Conservation (phyloP, 2,797 vertebrate genomes). For the Danionella dracula region DNA sequence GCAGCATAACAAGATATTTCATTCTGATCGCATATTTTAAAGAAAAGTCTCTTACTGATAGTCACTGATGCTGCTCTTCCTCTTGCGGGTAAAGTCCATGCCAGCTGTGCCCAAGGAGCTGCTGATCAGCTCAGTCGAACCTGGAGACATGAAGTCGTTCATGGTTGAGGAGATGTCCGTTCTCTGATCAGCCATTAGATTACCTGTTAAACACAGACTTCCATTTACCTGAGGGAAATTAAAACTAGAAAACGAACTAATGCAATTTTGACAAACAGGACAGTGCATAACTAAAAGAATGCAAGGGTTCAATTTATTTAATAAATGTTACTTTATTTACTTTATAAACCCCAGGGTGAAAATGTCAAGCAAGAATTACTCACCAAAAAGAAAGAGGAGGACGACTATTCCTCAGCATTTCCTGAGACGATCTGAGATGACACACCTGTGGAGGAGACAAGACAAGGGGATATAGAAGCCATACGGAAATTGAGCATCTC, state of each 20-base stretch:
- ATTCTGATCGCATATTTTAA: too few species aligned
- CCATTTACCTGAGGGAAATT: too few species aligned
- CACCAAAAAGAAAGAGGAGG: conserved; percentile 46
- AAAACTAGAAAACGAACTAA: neutral
- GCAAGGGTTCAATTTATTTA: too few species aligned
- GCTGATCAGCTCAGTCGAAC: conserved; percentile 87
- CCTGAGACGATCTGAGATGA: conserved; percentile 2
- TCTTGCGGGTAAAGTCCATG: conserved; percentile 78
- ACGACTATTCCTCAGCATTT: conserved; percentile 35
- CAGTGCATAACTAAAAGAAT: too few species aligned
- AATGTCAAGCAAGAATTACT: neutral
- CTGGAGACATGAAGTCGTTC: conserved; percentile 93
- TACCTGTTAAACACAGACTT: conserved; percentile 36
- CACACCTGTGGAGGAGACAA: conserved; percentile 23
- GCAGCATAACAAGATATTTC: too few species aligned
- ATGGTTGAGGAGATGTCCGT: conserved; percentile 99
- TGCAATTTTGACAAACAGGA: too few species aligned
- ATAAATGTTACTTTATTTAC: too few species aligned
- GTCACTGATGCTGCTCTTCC: conserved; percentile 86
- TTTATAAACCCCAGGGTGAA: too few species aligned
- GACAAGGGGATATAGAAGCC: conserved; percentile 1
- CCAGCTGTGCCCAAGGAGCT: conserved; percentile 76
- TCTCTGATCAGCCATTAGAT: conserved; percentile 98
- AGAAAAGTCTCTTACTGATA: conserved; percentile 81
- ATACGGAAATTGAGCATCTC: neutral